Evolutionary conservation across 92 coral and sea anemone genomes (phyloP).

Genomic region (Anthopleura xanthogrammica): DNA sequence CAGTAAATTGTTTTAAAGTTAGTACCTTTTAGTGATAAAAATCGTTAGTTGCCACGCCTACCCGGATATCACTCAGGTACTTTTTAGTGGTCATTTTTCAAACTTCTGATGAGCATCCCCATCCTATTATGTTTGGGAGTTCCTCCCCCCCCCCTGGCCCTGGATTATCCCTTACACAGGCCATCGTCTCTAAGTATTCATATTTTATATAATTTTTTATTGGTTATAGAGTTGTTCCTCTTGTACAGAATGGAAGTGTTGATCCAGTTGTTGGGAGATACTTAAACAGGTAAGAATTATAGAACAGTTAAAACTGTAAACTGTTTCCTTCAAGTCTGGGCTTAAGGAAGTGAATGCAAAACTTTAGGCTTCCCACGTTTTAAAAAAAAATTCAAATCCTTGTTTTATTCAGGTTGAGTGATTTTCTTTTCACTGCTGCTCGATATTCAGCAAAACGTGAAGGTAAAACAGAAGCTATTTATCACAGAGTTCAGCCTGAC

Average conservation of each 20-base stretch:
- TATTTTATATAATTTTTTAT: not conserved
- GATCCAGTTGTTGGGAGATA: conserved; percentile 72
- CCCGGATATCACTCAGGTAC: no score
- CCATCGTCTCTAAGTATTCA: not conserved
- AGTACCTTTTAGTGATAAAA: no score
- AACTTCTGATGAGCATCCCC: not conserved
- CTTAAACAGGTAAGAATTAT: conserved; percentile 73
- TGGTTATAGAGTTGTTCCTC: conserved; percentile 70
- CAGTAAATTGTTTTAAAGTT: no score
- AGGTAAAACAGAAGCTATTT: conserved; percentile 73
- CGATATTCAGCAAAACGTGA: conserved; percentile 73
- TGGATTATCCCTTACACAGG: not conserved
- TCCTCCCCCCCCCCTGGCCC: no score
- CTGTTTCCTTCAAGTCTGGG: conserved; percentile 36
- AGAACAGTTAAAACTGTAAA: not conserved
- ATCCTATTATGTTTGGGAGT: no score
- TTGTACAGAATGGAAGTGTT: conserved; percentile 73
- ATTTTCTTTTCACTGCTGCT: conserved; percentile 86
- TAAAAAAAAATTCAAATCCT: not conserved
- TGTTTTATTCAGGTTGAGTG: conserved; percentile 67
- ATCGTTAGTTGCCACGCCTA: no score
- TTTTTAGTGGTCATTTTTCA: no score
- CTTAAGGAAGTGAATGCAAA: conserved; percentile 60
- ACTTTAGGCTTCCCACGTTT: not conserved
- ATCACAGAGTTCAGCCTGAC: conserved; percentile 36